phyloP scores from a whole-genome alignment of 2,797 vertebrate genomes.

The Lithobates pipiens region DNA sequence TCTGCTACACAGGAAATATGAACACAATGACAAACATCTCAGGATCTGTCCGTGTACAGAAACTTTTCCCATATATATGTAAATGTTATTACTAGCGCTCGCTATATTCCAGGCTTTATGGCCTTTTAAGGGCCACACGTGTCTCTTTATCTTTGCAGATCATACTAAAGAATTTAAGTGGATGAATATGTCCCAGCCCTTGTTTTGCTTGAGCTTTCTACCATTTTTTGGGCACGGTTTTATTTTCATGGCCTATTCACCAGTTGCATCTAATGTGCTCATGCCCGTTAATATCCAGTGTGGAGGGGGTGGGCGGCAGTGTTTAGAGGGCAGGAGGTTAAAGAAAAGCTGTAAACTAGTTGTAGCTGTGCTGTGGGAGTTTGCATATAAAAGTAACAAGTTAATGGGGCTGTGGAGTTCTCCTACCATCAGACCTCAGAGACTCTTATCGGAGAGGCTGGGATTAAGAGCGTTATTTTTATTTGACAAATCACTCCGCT shows the following conservation, averaged over 20 bases:
- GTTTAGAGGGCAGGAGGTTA: not conserved
- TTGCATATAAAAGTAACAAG: not conserved
- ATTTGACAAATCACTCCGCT: conserved; percentile 25
- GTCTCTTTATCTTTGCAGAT: not conserved
- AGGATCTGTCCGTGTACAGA: not conserved
- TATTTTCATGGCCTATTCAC: too few relatives aligned
- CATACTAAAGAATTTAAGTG: not conserved
- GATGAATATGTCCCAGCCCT: too few relatives aligned
- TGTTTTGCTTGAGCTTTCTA: too few relatives aligned
- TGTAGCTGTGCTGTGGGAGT: not conserved
- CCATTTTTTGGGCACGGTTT: not conserved
- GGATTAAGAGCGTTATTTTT: conserved; percentile 19
- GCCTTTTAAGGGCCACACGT: not conserved
- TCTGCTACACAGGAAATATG: not conserved
- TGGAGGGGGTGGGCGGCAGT: too few relatives aligned
- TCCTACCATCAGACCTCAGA: not conserved
- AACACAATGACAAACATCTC: not conserved
- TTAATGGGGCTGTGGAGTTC: not conserved
- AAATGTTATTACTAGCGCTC: not conserved
- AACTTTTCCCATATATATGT: not conserved
- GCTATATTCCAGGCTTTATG: not conserved
- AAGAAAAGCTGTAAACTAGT: not conserved
- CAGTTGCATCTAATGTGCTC: not conserved
- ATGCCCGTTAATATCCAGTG: not conserved
- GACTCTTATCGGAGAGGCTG: conserved; percentile 18